Conservation (phyloP, 2,888 invertebrate genomes). For the Drosophila atroscutellata region DNA sequence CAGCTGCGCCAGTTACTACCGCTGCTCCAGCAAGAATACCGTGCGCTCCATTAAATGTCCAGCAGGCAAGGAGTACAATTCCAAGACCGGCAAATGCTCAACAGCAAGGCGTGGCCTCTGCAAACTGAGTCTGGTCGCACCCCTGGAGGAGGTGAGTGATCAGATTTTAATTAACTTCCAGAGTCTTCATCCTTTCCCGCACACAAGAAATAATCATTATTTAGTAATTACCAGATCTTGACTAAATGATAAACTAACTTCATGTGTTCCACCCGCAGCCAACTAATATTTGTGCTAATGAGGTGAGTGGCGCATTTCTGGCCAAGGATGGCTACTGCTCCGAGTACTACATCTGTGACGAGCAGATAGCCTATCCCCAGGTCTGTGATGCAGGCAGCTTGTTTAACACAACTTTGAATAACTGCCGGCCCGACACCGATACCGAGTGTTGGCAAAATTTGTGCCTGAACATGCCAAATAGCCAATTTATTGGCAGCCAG, state of each 20-base stretch:
- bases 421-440: constrained; percentile 66
- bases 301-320: constrained; percentile 65
- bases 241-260: not conserved
- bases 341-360: constrained; percentile 71
- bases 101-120: constrained; percentile 63
- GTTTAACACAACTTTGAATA: constrained; percentile 48
- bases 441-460: constrained; percentile 72
- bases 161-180: not conserved
- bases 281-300: constrained; percentile 58
- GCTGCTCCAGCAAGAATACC: constrained; percentile 70
- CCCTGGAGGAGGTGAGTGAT: constrained; percentile 53
- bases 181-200: not conserved
- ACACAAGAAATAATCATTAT: not conserved
- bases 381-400: constrained; percentile 65
- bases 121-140: constrained; percentile 61
- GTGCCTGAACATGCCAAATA: constrained; percentile 57
- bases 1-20: constrained; percentile 75
- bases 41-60: constrained; percentile 73
- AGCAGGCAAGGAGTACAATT: constrained; percentile 71
- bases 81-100: constrained; percentile 71
- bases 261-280: constrained; percentile 18
- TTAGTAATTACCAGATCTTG: not conserved
- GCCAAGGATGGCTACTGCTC: constrained; percentile 62
- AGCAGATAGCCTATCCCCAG: constrained; percentile 70
- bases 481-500: constrained; percentile 33